Evolutionary conservation across 2,113 vertebrate genomes (phyloP).

Genomic region (Zosterops japonicus): DNA sequence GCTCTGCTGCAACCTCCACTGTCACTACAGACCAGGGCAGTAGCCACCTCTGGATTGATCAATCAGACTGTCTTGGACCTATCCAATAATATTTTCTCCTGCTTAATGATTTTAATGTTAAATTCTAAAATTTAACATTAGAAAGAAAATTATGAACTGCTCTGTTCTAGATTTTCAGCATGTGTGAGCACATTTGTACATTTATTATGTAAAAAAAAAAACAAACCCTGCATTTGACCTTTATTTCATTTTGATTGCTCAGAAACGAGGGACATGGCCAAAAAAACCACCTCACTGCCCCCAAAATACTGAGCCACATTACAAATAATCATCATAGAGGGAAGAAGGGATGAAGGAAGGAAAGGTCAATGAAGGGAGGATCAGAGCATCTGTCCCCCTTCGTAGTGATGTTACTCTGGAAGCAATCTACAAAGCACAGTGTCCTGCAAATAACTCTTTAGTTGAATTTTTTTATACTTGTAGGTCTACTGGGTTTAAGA

Average conservation of each 20-base stretch:
- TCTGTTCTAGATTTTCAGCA: not conserved
- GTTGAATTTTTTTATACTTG: not conserved
- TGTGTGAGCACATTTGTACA: not conserved
- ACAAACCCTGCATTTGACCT: not conserved
- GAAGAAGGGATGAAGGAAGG: not conserved
- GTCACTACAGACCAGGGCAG: not conserved
- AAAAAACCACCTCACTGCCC: fast-evolving
- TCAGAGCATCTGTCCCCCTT: not conserved
- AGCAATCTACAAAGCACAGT: not conserved
- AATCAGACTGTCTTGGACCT: not conserved
- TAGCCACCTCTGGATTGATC: not conserved
- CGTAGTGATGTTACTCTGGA: not conserved
- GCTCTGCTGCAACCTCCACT: not conserved
- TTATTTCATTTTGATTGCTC: not conserved
- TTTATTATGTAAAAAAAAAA: not conserved
- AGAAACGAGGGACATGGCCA: not conserved
- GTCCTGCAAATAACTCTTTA: not conserved
- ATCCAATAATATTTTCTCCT: not conserved
- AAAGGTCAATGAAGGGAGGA: not conserved
- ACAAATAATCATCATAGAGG: not conserved
- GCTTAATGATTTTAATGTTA: not conserved
- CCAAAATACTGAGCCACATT: not conserved
- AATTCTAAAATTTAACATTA: not conserved
- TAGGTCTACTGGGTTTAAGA: not conserved
- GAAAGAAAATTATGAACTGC: not conserved